Evolutionary conservation across 2,888 invertebrate genomes (phyloP).

Genomic region (Plagodis dolabraria): DNA sequence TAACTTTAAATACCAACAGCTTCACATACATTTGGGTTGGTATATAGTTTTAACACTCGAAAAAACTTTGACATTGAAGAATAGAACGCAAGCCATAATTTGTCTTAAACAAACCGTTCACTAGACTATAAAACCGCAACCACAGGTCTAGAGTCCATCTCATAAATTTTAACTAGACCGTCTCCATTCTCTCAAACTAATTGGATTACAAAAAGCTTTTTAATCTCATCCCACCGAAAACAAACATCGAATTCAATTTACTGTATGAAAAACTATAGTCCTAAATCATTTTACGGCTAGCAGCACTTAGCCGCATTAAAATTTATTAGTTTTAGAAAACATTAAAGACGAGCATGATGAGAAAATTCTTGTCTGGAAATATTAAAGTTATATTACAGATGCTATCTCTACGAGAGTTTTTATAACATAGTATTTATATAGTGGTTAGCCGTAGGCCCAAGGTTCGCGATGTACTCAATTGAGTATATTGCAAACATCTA

Average conservation of each 20-base stretch:
- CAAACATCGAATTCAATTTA: constrained; percentile 20
- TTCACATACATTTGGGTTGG: no score
- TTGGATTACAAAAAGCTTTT: constrained; percentile 15
- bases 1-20: no score
- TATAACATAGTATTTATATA: no score
- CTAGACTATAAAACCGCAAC: constrained; percentile 4
- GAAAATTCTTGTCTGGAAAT: neutral
- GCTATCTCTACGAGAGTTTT: neutral
- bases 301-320: constrained; percentile 18
- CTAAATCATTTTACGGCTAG: constrained; percentile 11
- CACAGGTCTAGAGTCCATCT: neutral
- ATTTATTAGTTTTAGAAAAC: constrained; percentile 18
- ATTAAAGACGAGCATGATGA: constrained; percentile 7
- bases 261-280: constrained; percentile 14
- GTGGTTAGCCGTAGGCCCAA: no score
- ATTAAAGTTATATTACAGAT: neutral
- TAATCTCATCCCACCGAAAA: constrained; percentile 4
- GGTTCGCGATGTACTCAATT: no score
- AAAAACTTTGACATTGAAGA: neutral
- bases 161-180: constrained; percentile 8
- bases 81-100: neutral
- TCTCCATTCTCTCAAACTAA: constrained; percentile 6
- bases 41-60: no score
- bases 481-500: no score
- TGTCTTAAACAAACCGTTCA: neutral